Evolutionary conservation across 2,888 invertebrate genomes (phyloP).

Genomic region (Gasteruption jaculator): DNA sequence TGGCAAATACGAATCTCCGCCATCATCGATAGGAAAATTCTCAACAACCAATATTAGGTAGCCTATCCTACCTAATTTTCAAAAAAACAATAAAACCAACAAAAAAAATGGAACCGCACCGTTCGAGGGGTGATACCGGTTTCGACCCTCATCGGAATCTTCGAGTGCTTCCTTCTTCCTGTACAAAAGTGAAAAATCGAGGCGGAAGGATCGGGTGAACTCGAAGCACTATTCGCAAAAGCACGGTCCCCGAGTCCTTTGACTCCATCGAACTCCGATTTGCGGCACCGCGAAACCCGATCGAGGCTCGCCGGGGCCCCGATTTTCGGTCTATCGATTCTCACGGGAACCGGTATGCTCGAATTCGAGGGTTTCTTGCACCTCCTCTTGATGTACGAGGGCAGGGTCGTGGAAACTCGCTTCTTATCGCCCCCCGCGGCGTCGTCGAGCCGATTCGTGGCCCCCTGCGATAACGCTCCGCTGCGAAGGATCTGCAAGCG

Average conservation of each 20-base stretch:
- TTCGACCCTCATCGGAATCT: conserved; percentile 21
- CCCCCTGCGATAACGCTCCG: no score
- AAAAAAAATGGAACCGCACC: conserved; percentile 30
- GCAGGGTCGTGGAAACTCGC: conserved; percentile 36
- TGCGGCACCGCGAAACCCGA: no score
- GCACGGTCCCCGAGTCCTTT: no score
- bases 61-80: no score
- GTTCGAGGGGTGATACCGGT: conserved; percentile 26
- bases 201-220: conserved; percentile 30
- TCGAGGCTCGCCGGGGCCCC: no score
- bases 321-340: conserved; percentile 23
- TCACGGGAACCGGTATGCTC: conserved; percentile 26
- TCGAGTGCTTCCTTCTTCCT: conserved; percentile 32
- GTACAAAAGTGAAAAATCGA: conserved; percentile 48
- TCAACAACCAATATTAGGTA: no score
- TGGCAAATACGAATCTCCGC: no score
- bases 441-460: no score
- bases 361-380: conserved; percentile 31
- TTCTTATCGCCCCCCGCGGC: no score
- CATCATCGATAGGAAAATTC: no score
- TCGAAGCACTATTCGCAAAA: conserved; percentile 26
- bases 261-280: no score
- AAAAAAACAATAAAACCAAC: no score
- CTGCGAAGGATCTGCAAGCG: conserved; percentile 8
- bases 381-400: conserved; percentile 35